These are phyloP conservation scores for Aspidoscelis tigris DNA, from an alignment of 2,113 vertebrate genomes.

Conservation along the genomic window DNA sequence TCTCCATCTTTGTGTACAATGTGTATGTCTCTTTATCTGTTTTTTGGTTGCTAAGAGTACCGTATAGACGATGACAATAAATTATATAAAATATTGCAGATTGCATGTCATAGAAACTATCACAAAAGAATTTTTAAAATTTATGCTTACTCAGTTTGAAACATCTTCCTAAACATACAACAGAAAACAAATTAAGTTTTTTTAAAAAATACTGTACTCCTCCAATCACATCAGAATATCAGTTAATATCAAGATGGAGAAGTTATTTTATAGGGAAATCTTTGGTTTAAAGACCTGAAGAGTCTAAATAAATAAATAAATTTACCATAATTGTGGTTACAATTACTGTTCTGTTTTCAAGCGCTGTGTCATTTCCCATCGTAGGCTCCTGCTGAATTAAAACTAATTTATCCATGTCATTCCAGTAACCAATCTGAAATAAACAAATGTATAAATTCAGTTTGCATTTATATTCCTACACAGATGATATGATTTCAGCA, in stretches of 20 bases:
- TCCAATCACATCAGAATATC: not conserved
- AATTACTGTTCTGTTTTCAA: constrained; percentile 95
- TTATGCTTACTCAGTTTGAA: constrained; percentile 40
- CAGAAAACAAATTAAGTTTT: constrained; percentile 37
- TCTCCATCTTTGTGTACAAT: constrained; percentile 46
- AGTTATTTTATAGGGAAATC: constrained; percentile 53
- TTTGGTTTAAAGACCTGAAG: constrained; percentile 30
- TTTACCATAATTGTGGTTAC: constrained; percentile 99
- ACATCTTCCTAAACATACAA: constrained; percentile 22
- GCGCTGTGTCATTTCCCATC: constrained; percentile 89
- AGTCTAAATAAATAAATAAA: constrained; percentile 60
- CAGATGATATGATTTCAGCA: not conserved
- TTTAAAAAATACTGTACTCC: constrained; percentile 37
- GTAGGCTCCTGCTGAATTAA: constrained; percentile 92
- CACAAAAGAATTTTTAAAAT: constrained; percentile 40
- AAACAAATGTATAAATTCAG: constrained; percentile 37
- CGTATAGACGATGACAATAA: too few relatives aligned
- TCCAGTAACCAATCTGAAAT: constrained; percentile 97
- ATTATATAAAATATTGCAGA: constrained; percentile 12
- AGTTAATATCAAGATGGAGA: constrained; percentile 16
- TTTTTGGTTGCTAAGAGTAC: too few relatives aligned
- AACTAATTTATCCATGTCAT: constrained; percentile 96
- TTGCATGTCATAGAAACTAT: constrained; percentile 55
- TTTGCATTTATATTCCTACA: not conserved
- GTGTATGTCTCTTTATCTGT: too few relatives aligned